Base-by-base conservation (phyloP, 2,797 vertebrate genomes). In the Salmo trutta region DNA sequence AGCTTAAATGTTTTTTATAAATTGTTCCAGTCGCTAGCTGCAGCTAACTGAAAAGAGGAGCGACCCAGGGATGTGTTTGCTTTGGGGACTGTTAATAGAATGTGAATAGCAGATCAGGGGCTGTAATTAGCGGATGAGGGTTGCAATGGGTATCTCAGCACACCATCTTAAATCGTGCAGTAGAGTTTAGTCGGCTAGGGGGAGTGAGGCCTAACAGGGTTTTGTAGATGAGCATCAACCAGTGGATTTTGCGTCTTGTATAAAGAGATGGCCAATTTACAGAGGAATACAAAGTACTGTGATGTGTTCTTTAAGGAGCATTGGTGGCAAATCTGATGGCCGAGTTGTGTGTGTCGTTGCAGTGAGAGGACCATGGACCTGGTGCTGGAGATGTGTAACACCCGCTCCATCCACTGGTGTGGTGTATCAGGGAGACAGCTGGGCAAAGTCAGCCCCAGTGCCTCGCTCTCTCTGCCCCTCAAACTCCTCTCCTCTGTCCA, bases 341-440 rank as follows among this genome's bases (percentile, higher is more conserved):
- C 0, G 10, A 47, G 41, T 47, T 47, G 41, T 47, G 41, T 41
- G 41, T 47, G 10, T 47, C 54, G 71, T 72, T 93, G 90, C 86
- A 99, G 98, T 87, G 98, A 99, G 90, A 95, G 98, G 88, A 99
- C 97, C 54, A 99, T 99, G 98, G 98, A 99, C 84, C 94, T 99
- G 83, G 93, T 97, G 77, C 94, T 99, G 90, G 98, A 99, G 91
- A 99, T 99, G 97, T 98, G 96, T 82, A 98, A 98, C 89, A 98
- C 97, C 31, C 93, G 92, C 80, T 96, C 97, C 3, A 95, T 99
- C 88, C 98, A 99, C 90, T 99, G 98, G 98, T 99, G 98, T 52
- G 98, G 98, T 1, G 94, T 99, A 68, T 99, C 98, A 0, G 98
- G 98, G 83, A 93, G 97, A 81, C 97, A 98, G 87, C 94, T 99